These are phyloP conservation scores for Paracyclopina nana DNA, from an alignment of 1,140 invertebrate species.

Conservation along the genomic window DNA sequence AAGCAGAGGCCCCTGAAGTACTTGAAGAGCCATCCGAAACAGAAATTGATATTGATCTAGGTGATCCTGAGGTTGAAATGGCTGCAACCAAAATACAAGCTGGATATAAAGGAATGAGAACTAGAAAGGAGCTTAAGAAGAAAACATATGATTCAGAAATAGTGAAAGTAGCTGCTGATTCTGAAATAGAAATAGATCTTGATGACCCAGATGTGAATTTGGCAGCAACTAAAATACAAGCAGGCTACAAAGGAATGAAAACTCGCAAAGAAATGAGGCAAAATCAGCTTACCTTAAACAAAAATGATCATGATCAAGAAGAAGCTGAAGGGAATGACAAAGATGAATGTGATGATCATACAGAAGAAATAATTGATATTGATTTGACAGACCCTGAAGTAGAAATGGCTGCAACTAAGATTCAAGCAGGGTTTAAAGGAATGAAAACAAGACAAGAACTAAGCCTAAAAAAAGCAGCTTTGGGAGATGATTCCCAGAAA, in stretches of 20 bases:
- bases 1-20: neutral
- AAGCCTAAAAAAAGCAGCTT: conserved; percentile 22
- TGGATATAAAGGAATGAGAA: conserved; percentile 22
- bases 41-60: conserved; percentile 17
- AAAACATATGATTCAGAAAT: conserved; percentile 12
- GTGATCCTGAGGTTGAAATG: conserved; percentile 27
- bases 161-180: neutral
- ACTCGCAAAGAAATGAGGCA: conserved; percentile 38
- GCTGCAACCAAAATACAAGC: conserved; percentile 31
- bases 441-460: conserved; percentile 41
- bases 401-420: conserved; percentile 40
- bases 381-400: conserved; percentile 35
- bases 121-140: conserved; percentile 18
- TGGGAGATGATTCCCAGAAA: neutral
- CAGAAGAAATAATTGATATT: conserved; percentile 24
- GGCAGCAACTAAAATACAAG: conserved; percentile 42
- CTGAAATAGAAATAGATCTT: neutral
- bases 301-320: conserved; percentile 26
- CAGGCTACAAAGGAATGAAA: conserved; percentile 38
- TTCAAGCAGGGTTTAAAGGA: conserved; percentile 44
- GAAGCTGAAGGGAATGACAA: neutral
- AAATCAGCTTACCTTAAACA: no score
- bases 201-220: conserved; percentile 33
- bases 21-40: neutral
- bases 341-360: conserved; percentile 17